A percentile compares a stretch with the other conserved stretches of the same genome.
Conservation (phyloP, 2,797 vertebrate species). For the Anas capensis region DNA sequence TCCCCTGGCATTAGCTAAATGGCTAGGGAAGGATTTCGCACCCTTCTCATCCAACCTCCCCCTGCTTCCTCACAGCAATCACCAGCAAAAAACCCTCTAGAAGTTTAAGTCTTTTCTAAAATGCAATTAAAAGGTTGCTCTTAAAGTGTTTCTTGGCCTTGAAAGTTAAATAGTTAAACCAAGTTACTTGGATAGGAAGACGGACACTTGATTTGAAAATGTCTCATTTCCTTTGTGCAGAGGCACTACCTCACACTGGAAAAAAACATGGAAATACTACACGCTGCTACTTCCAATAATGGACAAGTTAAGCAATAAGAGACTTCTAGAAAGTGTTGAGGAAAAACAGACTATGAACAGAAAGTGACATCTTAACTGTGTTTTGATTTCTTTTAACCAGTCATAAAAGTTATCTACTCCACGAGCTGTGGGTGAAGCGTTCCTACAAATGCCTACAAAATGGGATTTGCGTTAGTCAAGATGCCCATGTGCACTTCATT, state of each 20-base stretch:
- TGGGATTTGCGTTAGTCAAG: not conserved
- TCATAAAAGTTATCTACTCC: not conserved
- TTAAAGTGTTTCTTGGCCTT: not conserved
- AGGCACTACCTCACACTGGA: not conserved
- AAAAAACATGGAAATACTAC: not conserved
- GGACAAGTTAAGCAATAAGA: not conserved
- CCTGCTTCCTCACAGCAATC: not conserved
- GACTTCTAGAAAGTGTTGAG: not conserved
- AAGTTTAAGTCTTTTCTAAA: not conserved
- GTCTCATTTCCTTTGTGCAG: not conserved
- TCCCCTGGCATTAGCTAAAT: not conserved
- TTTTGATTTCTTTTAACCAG: no score
- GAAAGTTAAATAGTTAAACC: not conserved
- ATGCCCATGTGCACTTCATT: not conserved
- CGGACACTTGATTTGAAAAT: not conserved
- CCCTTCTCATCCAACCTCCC: not conserved
- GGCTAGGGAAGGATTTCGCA: not conserved
- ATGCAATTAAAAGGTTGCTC: not conserved
- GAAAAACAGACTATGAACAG: not conserved
- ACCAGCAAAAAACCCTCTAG: rapidly evolving
- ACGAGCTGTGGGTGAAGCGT: not conserved
- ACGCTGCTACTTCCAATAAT: not conserved
- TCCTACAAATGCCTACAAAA: not conserved
- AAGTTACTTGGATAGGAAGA: not conserved
- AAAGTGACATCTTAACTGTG: not conserved